Evolutionary conservation across 2,888 invertebrate species (phyloP).

Genomic region (Craniophora ligustri): DNA sequence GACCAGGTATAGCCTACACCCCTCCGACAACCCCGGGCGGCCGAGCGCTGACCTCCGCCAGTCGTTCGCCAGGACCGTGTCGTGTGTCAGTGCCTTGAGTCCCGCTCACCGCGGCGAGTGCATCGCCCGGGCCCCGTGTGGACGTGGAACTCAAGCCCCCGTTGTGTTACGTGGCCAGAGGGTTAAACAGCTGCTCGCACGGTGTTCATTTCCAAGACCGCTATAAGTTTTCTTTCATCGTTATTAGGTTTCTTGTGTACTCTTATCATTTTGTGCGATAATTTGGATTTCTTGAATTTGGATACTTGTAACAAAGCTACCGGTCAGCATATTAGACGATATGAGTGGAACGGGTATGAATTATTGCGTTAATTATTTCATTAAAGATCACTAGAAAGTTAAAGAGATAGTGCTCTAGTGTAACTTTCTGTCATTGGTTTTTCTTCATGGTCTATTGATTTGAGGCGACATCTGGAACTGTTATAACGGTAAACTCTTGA

Average conservation of each 20-base stretch:
- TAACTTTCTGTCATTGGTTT: too few species aligned
- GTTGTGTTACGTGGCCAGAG: conserved; percentile 7
- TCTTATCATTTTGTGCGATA: conserved; percentile 25
- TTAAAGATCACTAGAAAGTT: too few species aligned
- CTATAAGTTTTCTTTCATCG: conserved; percentile 35
- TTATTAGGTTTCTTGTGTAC: conserved; percentile 29
- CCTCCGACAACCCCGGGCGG: conserved; percentile 1
- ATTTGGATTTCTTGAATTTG: conserved; percentile 9
- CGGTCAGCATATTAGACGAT: conserved; percentile 24
- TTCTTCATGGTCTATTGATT: neutral
- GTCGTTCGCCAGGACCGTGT: neutral
- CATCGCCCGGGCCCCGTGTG: conserved; percentile 22
- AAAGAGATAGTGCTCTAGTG: too few species aligned
- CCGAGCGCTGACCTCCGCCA: neutral
- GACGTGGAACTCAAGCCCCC: conserved; percentile 40
- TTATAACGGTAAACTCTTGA: conserved; percentile 36
- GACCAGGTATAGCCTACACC: conserved; percentile 79
- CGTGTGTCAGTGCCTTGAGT: conserved; percentile 7
- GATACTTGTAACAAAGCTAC: neutral
- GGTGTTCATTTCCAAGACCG: conserved; percentile 14
- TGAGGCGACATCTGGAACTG: conserved; percentile 1
- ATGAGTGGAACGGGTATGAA: conserved; percentile 15
- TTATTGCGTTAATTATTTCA: conserved; percentile 14
- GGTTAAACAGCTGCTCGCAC: conserved; percentile 6
- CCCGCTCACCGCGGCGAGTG: neutral